Evolutionary conservation across 2,797 vertebrate genomes (phyloP).

Genomic region (Eurystomus glaucurus): DNA sequence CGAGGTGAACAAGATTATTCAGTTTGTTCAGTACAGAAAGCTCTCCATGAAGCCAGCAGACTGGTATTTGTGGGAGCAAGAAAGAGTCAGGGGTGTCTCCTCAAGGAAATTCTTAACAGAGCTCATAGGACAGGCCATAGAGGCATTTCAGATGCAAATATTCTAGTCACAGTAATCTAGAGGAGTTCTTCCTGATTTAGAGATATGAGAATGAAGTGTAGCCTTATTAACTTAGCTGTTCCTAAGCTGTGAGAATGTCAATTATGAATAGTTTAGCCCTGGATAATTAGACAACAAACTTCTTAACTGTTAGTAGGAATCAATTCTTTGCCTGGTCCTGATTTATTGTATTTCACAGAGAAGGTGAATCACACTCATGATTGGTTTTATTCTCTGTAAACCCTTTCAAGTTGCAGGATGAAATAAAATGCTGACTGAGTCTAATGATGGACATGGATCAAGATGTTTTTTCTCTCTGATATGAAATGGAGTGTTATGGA

Average conservation of each 20-base stretch:
- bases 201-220: neutral
- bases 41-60: neutral
- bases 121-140: neutral
- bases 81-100: neutral
- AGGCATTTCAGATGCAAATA: neutral
- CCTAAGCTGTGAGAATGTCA: neutral
- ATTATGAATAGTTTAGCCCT: neutral
- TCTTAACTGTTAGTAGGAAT: slow-evolving; percentile 9
- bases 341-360: slow-evolving; percentile 41
- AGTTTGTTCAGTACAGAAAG: neutral
- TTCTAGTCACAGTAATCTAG: neutral
- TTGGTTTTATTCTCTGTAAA: slow-evolving; percentile 10
- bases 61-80: neutral
- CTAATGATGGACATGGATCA: neutral
- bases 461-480: neutral
- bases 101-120: neutral
- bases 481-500: neutral
- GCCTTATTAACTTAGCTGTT: neutral
- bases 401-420: slow-evolving; percentile 1
- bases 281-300: slow-evolving; percentile 48
- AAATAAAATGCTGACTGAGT: neutral
- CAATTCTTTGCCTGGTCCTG: slow-evolving; percentile 2
- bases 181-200: neutral
- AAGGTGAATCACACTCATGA: neutral
- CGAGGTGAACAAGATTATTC: neutral